A percentile compares a stretch with the other conserved stretches of the same genome.
phyloP scores from a whole-genome alignment of 2,888 invertebrate species.

The Caradrina kadenii region DNA sequence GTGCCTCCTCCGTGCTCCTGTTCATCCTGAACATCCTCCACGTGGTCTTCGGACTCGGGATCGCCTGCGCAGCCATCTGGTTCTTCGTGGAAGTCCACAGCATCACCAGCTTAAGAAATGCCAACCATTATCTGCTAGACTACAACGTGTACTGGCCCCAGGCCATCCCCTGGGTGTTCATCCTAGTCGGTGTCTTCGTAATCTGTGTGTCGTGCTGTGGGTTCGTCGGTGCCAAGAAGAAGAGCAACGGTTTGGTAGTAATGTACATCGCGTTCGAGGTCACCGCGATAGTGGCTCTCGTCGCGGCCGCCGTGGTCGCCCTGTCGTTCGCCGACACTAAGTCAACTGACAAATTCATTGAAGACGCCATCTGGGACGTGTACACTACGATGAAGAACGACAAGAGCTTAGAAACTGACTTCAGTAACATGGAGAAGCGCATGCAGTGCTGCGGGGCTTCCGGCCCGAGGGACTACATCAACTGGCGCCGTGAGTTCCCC shows the following conservation, averaged over 20 bases:
- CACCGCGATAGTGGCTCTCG: conserved; percentile 71
- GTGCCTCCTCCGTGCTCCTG: conserved; percentile 66
- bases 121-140: conserved; percentile 84
- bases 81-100: conserved; percentile 80
- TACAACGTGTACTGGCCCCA: conserved; percentile 87
- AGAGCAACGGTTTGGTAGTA: conserved; percentile 73
- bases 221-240: conserved; percentile 77
- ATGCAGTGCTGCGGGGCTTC: conserved; percentile 86
- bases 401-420: conserved; percentile 71
- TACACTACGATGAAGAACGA: conserved; percentile 79
- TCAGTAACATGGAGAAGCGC: conserved; percentile 80
- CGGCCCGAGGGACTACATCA: conserved; percentile 84
- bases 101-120: conserved; percentile 78
- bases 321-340: conserved; percentile 80
- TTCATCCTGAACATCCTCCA: conserved; percentile 78
- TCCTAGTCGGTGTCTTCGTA: conserved; percentile 78
- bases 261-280: conserved; percentile 75
- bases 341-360: conserved; percentile 80
- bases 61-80: conserved; percentile 80
- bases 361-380: conserved; percentile 85
- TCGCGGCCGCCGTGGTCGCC: conserved; percentile 76
- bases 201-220: conserved; percentile 80
- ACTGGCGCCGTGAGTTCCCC: conserved; percentile 82
- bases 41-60: conserved; percentile 74
- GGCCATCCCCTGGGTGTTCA: conserved; percentile 85